A percentile compares a stretch with the other conserved stretches of the same genome.
phyloP scores from a whole-genome alignment of 2,113 vertebrate species.

The Nannospalax galili region DNA sequence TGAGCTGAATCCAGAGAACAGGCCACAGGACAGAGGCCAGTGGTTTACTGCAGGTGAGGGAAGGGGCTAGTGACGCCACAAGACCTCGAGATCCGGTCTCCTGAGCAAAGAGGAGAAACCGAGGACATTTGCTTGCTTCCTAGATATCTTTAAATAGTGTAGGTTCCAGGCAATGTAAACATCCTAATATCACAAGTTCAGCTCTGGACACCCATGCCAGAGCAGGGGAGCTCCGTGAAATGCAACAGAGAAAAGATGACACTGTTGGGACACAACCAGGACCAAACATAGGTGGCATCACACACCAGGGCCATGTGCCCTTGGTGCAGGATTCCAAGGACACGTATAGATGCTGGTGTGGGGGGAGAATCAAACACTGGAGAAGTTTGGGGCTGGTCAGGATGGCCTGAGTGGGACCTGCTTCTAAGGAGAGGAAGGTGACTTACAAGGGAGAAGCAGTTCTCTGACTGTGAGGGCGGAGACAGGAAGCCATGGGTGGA shows the following conservation, averaged over 20 bases:
- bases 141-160: neutral
- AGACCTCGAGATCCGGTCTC: neutral
- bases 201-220: neutral
- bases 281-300: neutral
- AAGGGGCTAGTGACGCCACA: too few species aligned
- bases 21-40: fast-evolving
- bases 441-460: neutral
- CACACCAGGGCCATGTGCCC: neutral
- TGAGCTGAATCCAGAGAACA: neutral
- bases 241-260: neutral
- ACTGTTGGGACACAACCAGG: neutral
- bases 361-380: neutral
- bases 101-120: neutral
- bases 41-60: too few species aligned
- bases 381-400: neutral
- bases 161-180: neutral
- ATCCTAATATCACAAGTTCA: neutral
- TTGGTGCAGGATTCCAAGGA: neutral
- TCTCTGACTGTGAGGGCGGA: too few species aligned
- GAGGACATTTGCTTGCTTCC: neutral
- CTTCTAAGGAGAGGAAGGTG: neutral
- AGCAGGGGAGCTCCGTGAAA: neutral
- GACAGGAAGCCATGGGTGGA: too few species aligned
- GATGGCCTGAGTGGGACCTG: neutral
- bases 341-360: neutral